These are phyloP conservation scores for Pterocles orientalis DNA, from an alignment of 2,113 vertebrate genomes.

Conservation along the genomic window DNA sequence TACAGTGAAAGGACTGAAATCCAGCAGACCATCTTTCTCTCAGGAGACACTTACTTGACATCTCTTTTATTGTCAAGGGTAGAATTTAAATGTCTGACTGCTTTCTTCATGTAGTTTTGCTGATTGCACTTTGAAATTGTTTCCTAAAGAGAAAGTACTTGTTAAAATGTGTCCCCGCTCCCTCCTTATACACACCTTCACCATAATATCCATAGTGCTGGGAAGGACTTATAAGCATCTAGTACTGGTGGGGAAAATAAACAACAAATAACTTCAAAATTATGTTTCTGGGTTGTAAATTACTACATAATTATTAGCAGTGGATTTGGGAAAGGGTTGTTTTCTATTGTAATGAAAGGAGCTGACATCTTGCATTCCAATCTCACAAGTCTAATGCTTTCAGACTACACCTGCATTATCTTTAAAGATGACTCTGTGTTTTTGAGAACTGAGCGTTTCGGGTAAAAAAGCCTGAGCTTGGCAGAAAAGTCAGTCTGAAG, in stretches of 20 bases:
- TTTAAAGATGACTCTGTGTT: conserved; percentile 27
- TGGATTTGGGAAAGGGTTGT: background rate
- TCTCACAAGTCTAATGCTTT: conserved; percentile 5
- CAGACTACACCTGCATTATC: conserved; percentile 15
- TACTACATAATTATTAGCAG: background rate
- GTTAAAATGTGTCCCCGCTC: background rate
- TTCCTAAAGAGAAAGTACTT: background rate
- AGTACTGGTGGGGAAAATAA: background rate
- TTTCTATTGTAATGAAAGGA: background rate
- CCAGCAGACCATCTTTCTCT: background rate
- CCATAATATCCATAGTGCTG: background rate
- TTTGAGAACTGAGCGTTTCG: background rate
- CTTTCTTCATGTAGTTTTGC: background rate
- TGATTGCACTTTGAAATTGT: background rate
- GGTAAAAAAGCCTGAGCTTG: conserved; percentile 57
- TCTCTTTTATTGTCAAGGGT: background rate
- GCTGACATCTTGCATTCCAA: background rate
- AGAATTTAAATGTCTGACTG: background rate
- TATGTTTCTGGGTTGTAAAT: background rate
- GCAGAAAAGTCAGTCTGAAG: conserved; percentile 59
- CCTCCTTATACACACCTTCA: background rate
- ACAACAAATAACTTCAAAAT: background rate
- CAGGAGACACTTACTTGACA: background rate
- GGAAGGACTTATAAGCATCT: background rate
- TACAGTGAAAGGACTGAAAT: background rate